A percentile compares a stretch with the other conserved stretches of the same genome.
Conservation (phyloP, 2,797 vertebrate species). For the Trachurus trachurus region DNA sequence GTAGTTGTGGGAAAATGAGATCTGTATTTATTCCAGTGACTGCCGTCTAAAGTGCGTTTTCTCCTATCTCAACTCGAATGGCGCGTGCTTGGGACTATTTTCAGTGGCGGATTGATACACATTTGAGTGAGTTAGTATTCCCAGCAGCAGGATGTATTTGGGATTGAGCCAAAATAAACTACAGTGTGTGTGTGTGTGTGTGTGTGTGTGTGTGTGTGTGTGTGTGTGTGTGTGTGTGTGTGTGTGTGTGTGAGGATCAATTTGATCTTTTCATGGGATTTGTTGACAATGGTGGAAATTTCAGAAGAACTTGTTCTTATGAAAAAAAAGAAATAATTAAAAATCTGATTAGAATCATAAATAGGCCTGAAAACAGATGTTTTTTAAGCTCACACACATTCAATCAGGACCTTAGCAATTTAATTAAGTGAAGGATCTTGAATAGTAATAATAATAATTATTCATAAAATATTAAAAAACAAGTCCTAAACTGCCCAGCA, state of each 20-base stretch:
- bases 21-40: no score
- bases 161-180: neutral
- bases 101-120: no score
- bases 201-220: no score
- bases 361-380: neutral
- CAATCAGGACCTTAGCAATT: neutral
- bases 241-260: neutral
- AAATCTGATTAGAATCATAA: neutral
- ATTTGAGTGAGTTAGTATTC: neutral
- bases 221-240: no score
- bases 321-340: neutral
- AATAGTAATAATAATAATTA: neutral
- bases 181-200: neutral
- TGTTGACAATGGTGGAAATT: neutral
- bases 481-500: neutral
- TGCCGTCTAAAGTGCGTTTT: no score
- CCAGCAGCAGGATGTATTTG: neutral
- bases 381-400: neutral
- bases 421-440: neutral
- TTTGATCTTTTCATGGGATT: no score
- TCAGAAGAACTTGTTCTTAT: neutral
- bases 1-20: no score
- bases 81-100: no score
- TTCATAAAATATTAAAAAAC: neutral
- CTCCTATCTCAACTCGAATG: no score